Conservation (phyloP, 2,888 invertebrate species). For the Ophion costatus region DNA sequence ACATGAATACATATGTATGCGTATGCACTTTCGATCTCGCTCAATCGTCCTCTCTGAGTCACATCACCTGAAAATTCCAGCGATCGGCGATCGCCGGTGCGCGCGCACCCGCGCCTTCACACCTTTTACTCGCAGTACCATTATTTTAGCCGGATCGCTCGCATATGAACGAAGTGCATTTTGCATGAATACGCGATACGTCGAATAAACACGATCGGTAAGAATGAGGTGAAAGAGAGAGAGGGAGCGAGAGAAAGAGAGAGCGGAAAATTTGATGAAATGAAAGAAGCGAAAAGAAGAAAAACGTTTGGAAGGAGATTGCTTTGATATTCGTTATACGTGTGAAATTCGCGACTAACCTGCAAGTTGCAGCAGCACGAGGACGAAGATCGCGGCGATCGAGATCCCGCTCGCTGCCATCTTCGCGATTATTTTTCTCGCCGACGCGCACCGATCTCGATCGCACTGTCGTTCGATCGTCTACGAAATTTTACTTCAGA, state of each 20-base stretch:
- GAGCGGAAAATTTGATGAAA: too few species aligned
- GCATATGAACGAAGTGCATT: background rate
- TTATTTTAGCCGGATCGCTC: background rate
- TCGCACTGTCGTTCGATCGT: conserved; percentile 39
- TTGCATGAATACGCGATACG: background rate
- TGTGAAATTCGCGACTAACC: conserved; percentile 73
- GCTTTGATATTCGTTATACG: background rate
- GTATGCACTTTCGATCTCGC: conserved; percentile 65
- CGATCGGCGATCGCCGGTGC: conserved; percentile 35
- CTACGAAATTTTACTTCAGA: conserved; percentile 2
- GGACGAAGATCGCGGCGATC: conserved; percentile 68
- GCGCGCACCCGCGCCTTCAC: background rate
- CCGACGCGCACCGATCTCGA: conserved; percentile 17
- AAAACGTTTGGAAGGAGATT: background rate
- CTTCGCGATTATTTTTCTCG: conserved; percentile 62
- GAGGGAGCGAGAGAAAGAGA: too few species aligned
- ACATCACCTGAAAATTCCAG: conserved; percentile 60
- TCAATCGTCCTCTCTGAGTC: conserved; percentile 55
- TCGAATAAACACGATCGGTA: background rate
- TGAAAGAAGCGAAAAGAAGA: background rate
- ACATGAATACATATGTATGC: background rate
- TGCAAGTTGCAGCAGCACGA: conserved; percentile 75
- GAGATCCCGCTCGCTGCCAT: conserved; percentile 77
- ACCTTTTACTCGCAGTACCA: background rate
- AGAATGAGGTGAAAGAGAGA: background rate